Conservation (phyloP, 2,888 invertebrate genomes). For the Microdon myrmicae region DNA sequence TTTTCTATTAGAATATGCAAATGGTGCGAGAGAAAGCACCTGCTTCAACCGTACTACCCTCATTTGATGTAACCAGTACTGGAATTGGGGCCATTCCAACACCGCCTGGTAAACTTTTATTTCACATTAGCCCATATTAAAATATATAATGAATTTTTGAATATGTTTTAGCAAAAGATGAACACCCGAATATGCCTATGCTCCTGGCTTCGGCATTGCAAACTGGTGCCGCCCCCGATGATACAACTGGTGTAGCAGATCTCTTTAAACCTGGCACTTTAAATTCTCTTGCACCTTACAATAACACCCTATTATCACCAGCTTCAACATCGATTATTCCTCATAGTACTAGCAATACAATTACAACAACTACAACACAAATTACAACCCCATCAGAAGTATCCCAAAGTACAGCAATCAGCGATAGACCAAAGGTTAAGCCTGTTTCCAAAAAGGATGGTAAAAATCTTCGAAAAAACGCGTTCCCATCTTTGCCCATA, state of each 20-base stretch:
- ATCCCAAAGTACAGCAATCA: conserved; percentile 77
- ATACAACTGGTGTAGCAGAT: conserved; percentile 36
- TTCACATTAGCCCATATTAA: not conserved
- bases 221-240: conserved; percentile 32
- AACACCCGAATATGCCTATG: conserved; percentile 36
- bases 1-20: conserved; percentile 47
- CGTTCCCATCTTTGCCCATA: conserved; percentile 62
- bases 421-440: conserved; percentile 86
- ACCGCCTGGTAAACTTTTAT: conserved; percentile 20
- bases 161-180: conserved; percentile 39
- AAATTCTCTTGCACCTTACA: conserved; percentile 30
- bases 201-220: conserved; percentile 39
- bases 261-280: conserved; percentile 35
- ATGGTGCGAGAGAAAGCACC: conserved; percentile 55
- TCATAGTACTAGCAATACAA: conserved; percentile 49
- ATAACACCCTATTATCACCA: conserved; percentile 33
- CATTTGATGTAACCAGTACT: conserved; percentile 32
- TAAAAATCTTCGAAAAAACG: conserved; percentile 76
- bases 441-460: conserved; percentile 83
- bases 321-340: conserved; percentile 35
- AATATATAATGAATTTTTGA: not conserved
- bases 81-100: conserved; percentile 25
- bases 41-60: conserved; percentile 51
- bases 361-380: conserved; percentile 55
- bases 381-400: conserved; percentile 67